Evolutionary conservation across 1,140 invertebrate genomes (phyloP).

Genomic region (Drosophila nigrodunni): DNA sequence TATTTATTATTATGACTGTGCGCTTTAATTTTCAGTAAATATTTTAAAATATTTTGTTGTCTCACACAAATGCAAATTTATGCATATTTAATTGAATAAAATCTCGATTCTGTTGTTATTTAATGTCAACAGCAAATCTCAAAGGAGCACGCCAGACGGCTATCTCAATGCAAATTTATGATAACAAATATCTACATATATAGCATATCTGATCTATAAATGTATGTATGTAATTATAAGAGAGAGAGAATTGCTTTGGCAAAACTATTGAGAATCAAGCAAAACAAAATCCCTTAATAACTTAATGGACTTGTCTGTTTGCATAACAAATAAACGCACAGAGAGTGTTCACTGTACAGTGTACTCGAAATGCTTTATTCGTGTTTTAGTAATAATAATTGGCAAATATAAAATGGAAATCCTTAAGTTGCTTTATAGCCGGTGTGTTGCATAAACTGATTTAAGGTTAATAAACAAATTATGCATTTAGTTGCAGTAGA

Average conservation of each 20-base stretch:
- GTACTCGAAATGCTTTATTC: slow-evolving; percentile 45
- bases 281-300: slow-evolving; percentile 80
- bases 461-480: slow-evolving; percentile 80
- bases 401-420: slow-evolving; percentile 57
- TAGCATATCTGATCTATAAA: slow-evolving; percentile 1
- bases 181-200: not conserved
- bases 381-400: slow-evolving; percentile 69
- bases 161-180: slow-evolving; percentile 31
- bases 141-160: not conserved
- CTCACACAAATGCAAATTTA: slow-evolving; percentile 66
- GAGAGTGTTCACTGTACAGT: slow-evolving; percentile 1
- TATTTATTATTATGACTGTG: not conserved
- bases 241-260: slow-evolving; percentile 20
- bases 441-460: slow-evolving; percentile 69
- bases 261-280: slow-evolving; percentile 59
- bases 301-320: slow-evolving; percentile 79
- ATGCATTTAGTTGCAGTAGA: slow-evolving; percentile 64
- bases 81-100: slow-evolving; percentile 75
- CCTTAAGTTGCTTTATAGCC: slow-evolving; percentile 13
- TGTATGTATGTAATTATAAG: slow-evolving; percentile 5
- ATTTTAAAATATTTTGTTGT: slow-evolving; percentile 1
- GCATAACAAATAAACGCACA: slow-evolving; percentile 42
- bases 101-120: slow-evolving; percentile 57
- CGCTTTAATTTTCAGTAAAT: not conserved
- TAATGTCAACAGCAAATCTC: slow-evolving; percentile 51